Conservation (phyloP, 2,797 vertebrate genomes). For the Malacoctenus gilli region DNA sequence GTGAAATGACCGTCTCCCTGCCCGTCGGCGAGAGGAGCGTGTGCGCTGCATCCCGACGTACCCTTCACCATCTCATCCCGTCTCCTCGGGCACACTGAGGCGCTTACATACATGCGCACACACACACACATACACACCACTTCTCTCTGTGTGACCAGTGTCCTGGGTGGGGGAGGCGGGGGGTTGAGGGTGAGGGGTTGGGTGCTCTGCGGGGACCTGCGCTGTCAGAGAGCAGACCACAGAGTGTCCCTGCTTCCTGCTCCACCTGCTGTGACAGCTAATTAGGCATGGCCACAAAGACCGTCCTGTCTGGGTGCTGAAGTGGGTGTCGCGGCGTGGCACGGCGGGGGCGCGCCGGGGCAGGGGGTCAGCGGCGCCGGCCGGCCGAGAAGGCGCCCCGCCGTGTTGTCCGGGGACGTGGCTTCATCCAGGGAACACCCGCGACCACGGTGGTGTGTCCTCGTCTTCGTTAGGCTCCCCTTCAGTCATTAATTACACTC, state of each 20-base stretch:
- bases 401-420: constrained; percentile 54
- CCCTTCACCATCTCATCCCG: constrained; percentile 34
- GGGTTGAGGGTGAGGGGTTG: too few species aligned
- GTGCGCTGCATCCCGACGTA: constrained; percentile 37
- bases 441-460: constrained; percentile 31
- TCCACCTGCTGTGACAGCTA: constrained; percentile 81
- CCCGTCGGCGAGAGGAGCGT: constrained; percentile 33
- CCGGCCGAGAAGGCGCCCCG: constrained; percentile 72
- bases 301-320: constrained; percentile 69
- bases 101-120: not conserved
- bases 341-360: constrained; percentile 56
- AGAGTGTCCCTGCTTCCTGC: constrained; percentile 56
- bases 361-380: constrained; percentile 20
- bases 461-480: constrained; percentile 58
- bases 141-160: constrained; percentile 47
- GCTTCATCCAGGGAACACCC: constrained; percentile 58
- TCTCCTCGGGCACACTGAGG: constrained; percentile 4
- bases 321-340: constrained; percentile 67
- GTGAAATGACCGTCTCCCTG: constrained; percentile 30
- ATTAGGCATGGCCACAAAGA: constrained; percentile 75
- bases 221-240: constrained; percentile 73
- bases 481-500: constrained; percentile 78
- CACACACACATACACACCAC: constrained; percentile 24
- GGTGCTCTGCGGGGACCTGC: constrained; percentile 62
- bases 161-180: too few species aligned